Base-by-base conservation (phyloP, 1,140 invertebrate genomes). In the Bombus impatiens region DNA sequence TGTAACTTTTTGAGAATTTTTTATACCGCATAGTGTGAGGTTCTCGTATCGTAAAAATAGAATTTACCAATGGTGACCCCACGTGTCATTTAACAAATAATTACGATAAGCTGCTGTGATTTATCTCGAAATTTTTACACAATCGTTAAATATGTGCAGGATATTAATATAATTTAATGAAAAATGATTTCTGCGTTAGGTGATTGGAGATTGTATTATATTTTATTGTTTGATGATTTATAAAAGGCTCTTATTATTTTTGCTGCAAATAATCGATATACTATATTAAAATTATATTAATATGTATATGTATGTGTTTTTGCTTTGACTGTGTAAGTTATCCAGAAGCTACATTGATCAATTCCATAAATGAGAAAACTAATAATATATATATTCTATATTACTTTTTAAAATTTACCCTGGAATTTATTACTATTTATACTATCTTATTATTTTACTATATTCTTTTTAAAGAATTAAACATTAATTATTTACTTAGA, bases 191-290 rank as follows among this genome's bases (percentile, higher is more conserved):
- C n/a, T 62, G 10, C 59, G 12, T n/a, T 57, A 42, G 22, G 12
- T n/a, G 15, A 68, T n/a, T 15, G 9, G 15, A 44, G 22, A 42
- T 65, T 22, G 3, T 59, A 32, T 13, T 42, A 15, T 10, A 68
- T 84, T 53, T 42, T 32, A 28, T 22, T 40, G 3, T 35, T 57
- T 32, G 28, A 37, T 15, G 4, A 10, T 42, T 79, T 40, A 4
- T 53, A 40, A n/a, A 40, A 42, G 25, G 9, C 65, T 70, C 47
- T 37, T 62, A 72, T 32, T 84, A 47, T 79, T 84, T 72, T 72
- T 80, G 28, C n/a, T 79, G 10, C 15, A n/a, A 62, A 84, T 84
- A 71, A 78, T 84, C 82, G 10, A 84, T 78, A 79, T 78, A 71
- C 37, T 35, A 13, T 40, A 35, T 47, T 67, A 35, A 44, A 84